Conservation (phyloP, 2,888 invertebrate genomes). For the Eupithecia exiguata region DNA sequence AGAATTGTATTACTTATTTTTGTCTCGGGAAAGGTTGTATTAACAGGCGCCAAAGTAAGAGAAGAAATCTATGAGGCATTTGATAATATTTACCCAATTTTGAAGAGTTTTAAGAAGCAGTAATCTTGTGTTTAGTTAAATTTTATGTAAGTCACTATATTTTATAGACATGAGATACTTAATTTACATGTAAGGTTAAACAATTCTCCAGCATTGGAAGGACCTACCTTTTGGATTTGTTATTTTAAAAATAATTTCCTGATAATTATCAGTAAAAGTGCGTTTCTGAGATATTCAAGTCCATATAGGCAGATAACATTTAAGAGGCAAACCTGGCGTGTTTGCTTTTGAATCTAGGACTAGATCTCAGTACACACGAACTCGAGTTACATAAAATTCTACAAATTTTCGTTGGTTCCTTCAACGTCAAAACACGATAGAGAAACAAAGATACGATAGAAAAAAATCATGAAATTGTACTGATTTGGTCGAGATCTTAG, state of each 20-base stretch:
- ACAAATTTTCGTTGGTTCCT: too few species aligned
- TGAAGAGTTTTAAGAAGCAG: conserved; percentile 97
- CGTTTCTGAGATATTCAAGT: not conserved
- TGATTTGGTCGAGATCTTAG: too few species aligned
- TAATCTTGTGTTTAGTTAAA: conserved; percentile 50
- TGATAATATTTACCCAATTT: conserved; percentile 97
- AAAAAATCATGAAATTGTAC: too few species aligned
- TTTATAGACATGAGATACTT: not conserved
- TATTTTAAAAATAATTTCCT: not conserved
- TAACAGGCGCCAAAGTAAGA: conserved; percentile 98
- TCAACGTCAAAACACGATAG: too few species aligned
- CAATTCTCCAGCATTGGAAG: not conserved
- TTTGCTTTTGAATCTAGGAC: too few species aligned
- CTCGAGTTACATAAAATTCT: too few species aligned
- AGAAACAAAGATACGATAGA: too few species aligned
- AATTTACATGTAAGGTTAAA: not conserved
- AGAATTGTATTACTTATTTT: conserved; percentile 98
- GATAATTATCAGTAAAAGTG: not conserved
- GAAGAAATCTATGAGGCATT: conserved; percentile 97
- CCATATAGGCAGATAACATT: too few species aligned
- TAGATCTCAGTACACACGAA: too few species aligned
- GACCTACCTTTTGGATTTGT: not conserved
- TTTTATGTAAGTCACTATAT: not conserved
- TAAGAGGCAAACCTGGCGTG: too few species aligned
- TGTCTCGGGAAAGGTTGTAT: conserved; percentile 99